These are phyloP conservation scores for Psophia crepitans DNA, from an alignment of 2,113 vertebrate species.

Conservation along the genomic window DNA sequence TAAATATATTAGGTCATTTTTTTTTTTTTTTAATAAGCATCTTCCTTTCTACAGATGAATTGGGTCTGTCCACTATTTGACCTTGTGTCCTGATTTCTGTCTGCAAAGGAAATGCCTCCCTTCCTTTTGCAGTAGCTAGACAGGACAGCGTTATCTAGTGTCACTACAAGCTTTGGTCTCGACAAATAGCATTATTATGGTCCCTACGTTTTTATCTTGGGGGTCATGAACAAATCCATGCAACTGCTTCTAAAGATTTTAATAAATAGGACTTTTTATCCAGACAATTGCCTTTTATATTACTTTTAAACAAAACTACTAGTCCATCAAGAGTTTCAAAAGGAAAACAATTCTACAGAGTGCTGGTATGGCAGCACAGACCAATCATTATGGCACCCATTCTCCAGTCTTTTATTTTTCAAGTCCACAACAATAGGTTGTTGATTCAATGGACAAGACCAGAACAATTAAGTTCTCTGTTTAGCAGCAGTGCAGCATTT, in stretches of 20 bases:
- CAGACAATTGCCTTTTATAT: slow-evolving; percentile 92
- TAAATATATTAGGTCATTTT: not conserved
- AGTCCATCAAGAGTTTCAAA: slow-evolving; percentile 92
- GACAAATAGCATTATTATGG: slow-evolving; percentile 78
- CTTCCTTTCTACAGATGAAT: slow-evolving; percentile 59
- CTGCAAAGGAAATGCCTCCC: slow-evolving; percentile 71
- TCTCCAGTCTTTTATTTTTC: slow-evolving; percentile 92
- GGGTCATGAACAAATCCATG: slow-evolving; percentile 80
- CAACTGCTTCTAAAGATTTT: slow-evolving; percentile 81
- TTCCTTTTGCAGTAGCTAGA: slow-evolving; percentile 69
- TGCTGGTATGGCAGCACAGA: slow-evolving; percentile 88
- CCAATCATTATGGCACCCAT: slow-evolving; percentile 94
- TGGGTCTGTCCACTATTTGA: slow-evolving; percentile 67
- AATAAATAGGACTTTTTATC: slow-evolving; percentile 84
- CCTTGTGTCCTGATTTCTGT: slow-evolving; percentile 71
- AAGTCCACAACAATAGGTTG: slow-evolving; percentile 97
- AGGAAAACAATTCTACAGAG: slow-evolving; percentile 87
- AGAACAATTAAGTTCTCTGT: slow-evolving; percentile 97
- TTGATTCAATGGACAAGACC: slow-evolving; percentile 98
- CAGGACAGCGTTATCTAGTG: slow-evolving; percentile 68
- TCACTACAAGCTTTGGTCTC: slow-evolving; percentile 63
- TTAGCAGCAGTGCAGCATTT: slow-evolving; percentile 91
- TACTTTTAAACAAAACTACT: slow-evolving; percentile 89
- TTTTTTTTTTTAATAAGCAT: not conserved
- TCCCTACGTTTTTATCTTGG: slow-evolving; percentile 76